These are phyloP conservation scores for Ichneumoninae sp. DNA, from an alignment of 2,888 invertebrate genomes.

Conservation along the genomic window DNA sequence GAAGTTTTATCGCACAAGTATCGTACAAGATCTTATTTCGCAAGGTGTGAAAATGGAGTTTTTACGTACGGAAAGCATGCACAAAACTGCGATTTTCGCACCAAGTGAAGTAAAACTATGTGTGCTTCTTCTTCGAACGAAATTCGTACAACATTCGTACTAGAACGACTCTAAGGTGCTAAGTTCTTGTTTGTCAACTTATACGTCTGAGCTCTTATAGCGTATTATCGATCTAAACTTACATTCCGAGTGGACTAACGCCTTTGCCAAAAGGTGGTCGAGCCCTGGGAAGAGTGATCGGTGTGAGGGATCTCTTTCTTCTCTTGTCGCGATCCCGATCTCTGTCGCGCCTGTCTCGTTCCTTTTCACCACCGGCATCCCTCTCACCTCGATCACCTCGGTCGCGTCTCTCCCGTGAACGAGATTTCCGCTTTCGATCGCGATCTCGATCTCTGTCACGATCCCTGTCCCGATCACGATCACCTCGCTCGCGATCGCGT, in stretches of 20 bases:
- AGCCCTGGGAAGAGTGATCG: slow-evolving; percentile 83
- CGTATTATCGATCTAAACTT: slow-evolving; percentile 71
- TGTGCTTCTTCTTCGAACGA: no score
- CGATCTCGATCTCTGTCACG: slow-evolving; percentile 74
- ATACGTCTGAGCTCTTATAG: slow-evolving; percentile 53
- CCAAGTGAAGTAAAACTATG: no score
- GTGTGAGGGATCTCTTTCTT: slow-evolving; percentile 83
- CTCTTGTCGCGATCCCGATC: slow-evolving; percentile 82
- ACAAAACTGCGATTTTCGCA: no score
- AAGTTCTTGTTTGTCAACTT: slow-evolving; percentile 71
- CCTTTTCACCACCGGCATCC: slow-evolving; percentile 68
- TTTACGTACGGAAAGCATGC: no score
- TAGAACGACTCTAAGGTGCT: slow-evolving; percentile 56
- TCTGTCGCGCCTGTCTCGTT: slow-evolving; percentile 77
- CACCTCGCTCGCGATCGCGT: slow-evolving; percentile 81
- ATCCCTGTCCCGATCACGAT: slow-evolving; percentile 68
- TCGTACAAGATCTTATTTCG: no score
- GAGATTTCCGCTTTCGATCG: slow-evolving; percentile 84
- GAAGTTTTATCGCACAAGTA: no score
- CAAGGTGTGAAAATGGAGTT: no score
- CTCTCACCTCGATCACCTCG: slow-evolving; percentile 74
- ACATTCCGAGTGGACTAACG: slow-evolving; percentile 84
- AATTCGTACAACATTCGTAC: slow-evolving; percentile 38
- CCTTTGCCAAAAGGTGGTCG: slow-evolving; percentile 84
- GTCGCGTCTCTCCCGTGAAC: slow-evolving; percentile 86